Base-by-base conservation (phyloP, 2,113 vertebrate genomes). In the Phalacrocorax carbo region DNA sequence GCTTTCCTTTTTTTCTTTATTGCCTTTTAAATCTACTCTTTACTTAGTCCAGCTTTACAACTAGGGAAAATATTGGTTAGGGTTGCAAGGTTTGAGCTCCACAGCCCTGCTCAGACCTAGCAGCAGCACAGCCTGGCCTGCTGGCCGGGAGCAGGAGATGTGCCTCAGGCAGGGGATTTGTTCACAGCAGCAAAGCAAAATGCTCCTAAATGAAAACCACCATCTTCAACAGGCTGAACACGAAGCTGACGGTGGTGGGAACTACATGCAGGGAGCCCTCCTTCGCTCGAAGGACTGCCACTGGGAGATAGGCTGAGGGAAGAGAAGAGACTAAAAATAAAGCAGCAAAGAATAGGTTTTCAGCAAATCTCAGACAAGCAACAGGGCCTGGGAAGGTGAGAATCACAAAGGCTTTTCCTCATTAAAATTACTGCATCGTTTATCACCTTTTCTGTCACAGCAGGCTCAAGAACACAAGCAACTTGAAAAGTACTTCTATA, bases 241-340 rank as follows among this genome's bases (percentile, higher is more conserved):
- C 14, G 60, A 73, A 66, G 52, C 18, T 25, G 34, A 7, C 36
- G 23, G 22, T 2, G 8, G 23, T 5, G 1, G 36, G 54, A 42
- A 11, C 6, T 48, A 30, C 22, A 15, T 1, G 29, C 8, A 32
- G 40, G 21, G 5, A 30, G 18, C 36, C 18, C 21, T 26, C 48
- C 19, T 8, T 32, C 0, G 1, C 11, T 23, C 46, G 7, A 21
- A 10, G 9, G 9, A 54, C 18, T 29, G 10, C 22, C 18, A 10
- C 42, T 36, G 14, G 42, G 49, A 77, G 48, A 22, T 3, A 15
- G 38, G 58, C 8, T 8, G 12, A 38, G 23, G 17, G 4, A 48
- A 32, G 17, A 66, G 48, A n/a, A 8, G 10, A 57, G 9, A 4
- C 9, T 8, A 11, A 32, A 66, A 27, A 49, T 17, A 46, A 19